A percentile compares a stretch with the other conserved stretches of the same genome.
phyloP scores from a whole-genome alignment of 37 sponge, comb jelly and placozoan genomes.

The Mnemiopsis leidyi region DNA sequence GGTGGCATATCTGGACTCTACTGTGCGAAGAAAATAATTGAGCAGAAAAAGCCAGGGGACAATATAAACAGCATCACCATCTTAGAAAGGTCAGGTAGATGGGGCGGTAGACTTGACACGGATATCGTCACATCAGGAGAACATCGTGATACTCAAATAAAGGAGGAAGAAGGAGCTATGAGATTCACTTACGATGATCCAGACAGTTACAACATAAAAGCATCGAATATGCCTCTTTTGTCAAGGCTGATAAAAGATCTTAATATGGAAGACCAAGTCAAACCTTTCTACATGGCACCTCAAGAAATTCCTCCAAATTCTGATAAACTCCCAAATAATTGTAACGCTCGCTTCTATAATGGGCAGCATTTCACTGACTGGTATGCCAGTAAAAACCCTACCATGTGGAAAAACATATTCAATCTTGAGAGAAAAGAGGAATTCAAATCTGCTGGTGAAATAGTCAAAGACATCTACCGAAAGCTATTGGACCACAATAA shows the following conservation, averaged over 20 bases:
- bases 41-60: not conserved
- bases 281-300: not conserved
- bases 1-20: not conserved
- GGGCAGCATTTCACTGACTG: not conserved
- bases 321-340: not conserved
- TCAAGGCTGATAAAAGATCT: not conserved
- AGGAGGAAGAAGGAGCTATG: not conserved
- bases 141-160: not conserved
- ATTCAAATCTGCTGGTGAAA: not conserved
- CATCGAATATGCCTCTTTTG: not conserved
- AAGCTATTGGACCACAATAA: not conserved
- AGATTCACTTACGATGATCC: not conserved
- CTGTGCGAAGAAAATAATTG: not conserved
- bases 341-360: not conserved
- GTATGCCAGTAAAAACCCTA: not conserved
- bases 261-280: not conserved
- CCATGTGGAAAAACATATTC: not conserved
- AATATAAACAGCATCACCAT: not conserved
- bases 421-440: not conserved
- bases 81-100: not conserved
- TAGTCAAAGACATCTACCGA: not conserved
- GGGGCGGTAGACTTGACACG: not conserved
- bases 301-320: not conserved
- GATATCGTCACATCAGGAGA: not conserved
- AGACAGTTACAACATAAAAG: too few species aligned